phyloP scores from a whole-genome alignment of 92 coral and sea anemone species.

The Umimayanthus kanabou region DNA sequence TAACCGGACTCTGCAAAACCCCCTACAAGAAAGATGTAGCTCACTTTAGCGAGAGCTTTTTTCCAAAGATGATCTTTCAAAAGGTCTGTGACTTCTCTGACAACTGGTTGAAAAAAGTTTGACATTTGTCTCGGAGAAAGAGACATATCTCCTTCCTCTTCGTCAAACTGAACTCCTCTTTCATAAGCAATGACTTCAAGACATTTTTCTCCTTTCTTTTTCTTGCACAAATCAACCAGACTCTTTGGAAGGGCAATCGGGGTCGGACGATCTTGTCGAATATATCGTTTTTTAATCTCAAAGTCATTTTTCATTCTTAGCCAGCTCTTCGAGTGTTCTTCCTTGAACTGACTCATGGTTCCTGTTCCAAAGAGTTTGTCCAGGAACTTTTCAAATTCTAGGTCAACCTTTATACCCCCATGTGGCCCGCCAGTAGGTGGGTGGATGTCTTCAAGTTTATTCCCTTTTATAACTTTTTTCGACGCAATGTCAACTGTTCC shows the following conservation, averaged over 20 bases:
- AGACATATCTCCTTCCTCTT: constrained; percentile 47
- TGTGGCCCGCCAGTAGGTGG: background rate
- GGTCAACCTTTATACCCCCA: constrained; percentile 1
- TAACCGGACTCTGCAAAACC: constrained; percentile 65
- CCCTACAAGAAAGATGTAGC: constrained; percentile 65
- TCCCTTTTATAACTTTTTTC: background rate
- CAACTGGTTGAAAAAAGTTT: constrained; percentile 61
- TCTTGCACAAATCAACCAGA: background rate
- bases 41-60: constrained; percentile 20
- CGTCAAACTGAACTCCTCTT: background rate
- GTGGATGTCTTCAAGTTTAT: background rate
- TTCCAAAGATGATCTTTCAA: constrained; percentile 35
- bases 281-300: background rate
- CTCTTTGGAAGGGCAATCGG: background rate
- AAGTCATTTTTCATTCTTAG: background rate
- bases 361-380: background rate
- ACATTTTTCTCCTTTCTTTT: background rate
- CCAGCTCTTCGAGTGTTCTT: background rate
- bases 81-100: constrained; percentile 43
- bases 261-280: background rate
- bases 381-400: background rate
- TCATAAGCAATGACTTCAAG: background rate
- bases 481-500: constrained; percentile 12
- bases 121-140: constrained; percentile 39
- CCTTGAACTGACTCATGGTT: background rate